Evolutionary conservation across 2,888 invertebrate genomes (phyloP).

Genomic region (Xanthorhoe spadicearia): DNA sequence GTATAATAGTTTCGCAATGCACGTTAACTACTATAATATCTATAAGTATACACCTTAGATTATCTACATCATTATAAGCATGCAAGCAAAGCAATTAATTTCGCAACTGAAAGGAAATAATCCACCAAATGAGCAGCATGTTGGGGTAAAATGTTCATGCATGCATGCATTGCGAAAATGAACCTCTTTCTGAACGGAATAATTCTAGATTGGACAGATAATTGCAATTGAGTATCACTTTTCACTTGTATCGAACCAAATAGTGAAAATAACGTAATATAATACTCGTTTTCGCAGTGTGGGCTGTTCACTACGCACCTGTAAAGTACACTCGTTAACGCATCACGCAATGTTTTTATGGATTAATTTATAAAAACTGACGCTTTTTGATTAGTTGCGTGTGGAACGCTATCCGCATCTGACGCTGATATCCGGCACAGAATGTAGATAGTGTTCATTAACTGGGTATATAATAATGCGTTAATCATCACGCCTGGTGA

Average conservation of each 20-base stretch:
- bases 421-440: constrained; percentile 48
- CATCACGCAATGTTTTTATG: constrained; percentile 52
- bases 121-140: constrained; percentile 52
- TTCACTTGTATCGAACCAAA: background rate
- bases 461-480: constrained; percentile 44
- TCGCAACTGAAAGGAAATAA: constrained; percentile 61
- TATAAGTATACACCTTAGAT: constrained; percentile 37
- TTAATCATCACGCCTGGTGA: constrained; percentile 19
- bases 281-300: constrained; percentile 22
- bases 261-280: background rate
- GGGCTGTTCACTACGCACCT: constrained; percentile 43
- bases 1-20: constrained; percentile 17
- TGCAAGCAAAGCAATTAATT: constrained; percentile 53
- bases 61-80: constrained; percentile 42
- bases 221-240: background rate
- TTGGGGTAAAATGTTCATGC: constrained; percentile 45
- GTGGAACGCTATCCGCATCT: constrained; percentile 52
- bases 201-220: constrained; percentile 4
- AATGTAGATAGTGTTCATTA: constrained; percentile 44
- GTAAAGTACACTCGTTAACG: constrained; percentile 53
- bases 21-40: constrained; percentile 23
- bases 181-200: background rate
- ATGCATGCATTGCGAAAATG: constrained; percentile 35
- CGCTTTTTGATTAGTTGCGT: constrained; percentile 53
- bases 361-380: constrained; percentile 49